A percentile compares a stretch with the other conserved stretches of the same genome.
phyloP scores from a whole-genome alignment of 2,888 invertebrate species.

The Pseudeuparius sepicola region DNA sequence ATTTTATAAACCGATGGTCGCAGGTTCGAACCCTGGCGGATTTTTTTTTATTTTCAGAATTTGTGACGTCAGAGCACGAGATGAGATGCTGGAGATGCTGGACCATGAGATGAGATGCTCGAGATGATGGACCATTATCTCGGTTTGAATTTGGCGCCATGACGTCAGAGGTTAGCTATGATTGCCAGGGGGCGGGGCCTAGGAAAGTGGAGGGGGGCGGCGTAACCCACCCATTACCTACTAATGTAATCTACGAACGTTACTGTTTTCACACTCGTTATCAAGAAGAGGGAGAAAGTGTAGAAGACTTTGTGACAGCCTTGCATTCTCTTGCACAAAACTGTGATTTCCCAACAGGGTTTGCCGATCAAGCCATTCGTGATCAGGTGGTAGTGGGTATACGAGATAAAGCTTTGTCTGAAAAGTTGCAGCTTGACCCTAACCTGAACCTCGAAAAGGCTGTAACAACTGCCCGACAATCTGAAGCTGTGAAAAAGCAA shows the following conservation, averaged over 20 bases:
- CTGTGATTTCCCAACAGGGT: conserved; percentile 13
- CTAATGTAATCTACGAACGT: conserved; percentile 16
- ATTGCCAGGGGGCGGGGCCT: too few species aligned
- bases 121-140: too few species aligned
- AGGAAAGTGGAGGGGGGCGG: too few species aligned
- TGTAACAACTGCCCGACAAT: conserved; percentile 12
- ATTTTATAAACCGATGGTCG: too few species aligned
- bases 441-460: conserved; percentile 14
- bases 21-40: too few species aligned
- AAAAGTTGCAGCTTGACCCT: conserved; percentile 16
- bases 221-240: too few species aligned
- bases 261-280: conserved; percentile 14
- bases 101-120: too few species aligned
- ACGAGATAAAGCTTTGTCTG: conserved; percentile 11
- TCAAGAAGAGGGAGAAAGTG: conserved; percentile 14
- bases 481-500: conserved; percentile 14
- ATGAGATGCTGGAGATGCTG: too few species aligned
- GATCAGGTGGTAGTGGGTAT: conserved; percentile 18
- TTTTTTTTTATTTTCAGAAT: too few species aligned
- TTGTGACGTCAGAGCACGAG: too few species aligned
- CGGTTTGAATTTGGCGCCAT: too few species aligned
- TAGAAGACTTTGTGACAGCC: conserved; percentile 15
- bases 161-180: too few species aligned
- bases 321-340: conserved; percentile 13
- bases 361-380: conserved; percentile 14